phyloP scores from a whole-genome alignment of 2,113 vertebrate species.

The Peucedramus taeniatus region DNA sequence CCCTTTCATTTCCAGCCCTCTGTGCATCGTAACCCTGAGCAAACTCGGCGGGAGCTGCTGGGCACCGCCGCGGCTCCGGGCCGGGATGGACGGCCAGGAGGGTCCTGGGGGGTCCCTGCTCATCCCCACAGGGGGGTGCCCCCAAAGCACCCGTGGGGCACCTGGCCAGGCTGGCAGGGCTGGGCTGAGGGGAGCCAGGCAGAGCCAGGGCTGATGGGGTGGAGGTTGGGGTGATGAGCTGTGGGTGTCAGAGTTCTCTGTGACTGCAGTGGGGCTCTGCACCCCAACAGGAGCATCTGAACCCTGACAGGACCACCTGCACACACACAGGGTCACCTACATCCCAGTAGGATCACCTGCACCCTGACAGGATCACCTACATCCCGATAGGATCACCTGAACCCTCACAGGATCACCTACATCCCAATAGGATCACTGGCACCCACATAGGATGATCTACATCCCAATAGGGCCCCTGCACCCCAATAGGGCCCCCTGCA shows the following conservation, averaged over 20 bases:
- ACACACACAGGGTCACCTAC: rapidly evolving
- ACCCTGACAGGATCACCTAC: rapidly evolving
- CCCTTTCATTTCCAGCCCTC: slow-evolving; percentile 53
- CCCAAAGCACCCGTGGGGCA: neutral
- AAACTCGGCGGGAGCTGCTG: neutral
- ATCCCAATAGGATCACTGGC: neutral
- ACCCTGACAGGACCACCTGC: neutral
- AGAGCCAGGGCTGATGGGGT: rapidly evolving
- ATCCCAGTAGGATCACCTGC: rapidly evolving
- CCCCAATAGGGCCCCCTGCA: rapidly evolving
- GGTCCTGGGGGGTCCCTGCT: neutral
- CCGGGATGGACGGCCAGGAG: neutral
- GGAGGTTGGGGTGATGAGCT: rapidly evolving
- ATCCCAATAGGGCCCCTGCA: rapidly evolving
- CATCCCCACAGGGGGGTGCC: neutral
- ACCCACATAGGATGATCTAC: rapidly evolving
- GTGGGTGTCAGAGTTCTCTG: rapidly evolving
- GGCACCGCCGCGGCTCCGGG: rapidly evolving
- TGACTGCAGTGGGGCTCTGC: neutral
- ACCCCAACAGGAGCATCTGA: neutral
- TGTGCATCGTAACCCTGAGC: neutral
- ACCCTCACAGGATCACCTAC: rapidly evolving
- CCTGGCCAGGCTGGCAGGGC: neutral
- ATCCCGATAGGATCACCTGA: rapidly evolving
- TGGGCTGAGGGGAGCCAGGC: neutral